Percentiles rank a stretch among this genome's conserved stretches.
Evolutionary conservation across 1,140 invertebrate genomes (phyloP).

Genomic region (Eueides isabella): DNA sequence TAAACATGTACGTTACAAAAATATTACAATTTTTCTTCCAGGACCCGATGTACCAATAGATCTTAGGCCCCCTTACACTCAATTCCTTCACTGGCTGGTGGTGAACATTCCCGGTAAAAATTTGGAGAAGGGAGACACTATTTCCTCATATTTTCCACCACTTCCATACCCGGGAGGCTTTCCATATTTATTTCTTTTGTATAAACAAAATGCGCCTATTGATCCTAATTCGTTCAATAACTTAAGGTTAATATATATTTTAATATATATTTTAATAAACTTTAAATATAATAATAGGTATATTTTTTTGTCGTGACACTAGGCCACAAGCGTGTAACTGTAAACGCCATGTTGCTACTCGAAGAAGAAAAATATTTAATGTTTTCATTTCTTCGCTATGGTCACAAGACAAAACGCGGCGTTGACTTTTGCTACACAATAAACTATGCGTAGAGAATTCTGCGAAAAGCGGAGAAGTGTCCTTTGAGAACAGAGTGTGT

Average conservation of each 20-base stretch:
- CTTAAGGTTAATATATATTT: conserved; percentile 9
- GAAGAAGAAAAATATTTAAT: too few relatives aligned
- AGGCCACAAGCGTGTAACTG: too few relatives aligned
- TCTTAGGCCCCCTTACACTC: not conserved
- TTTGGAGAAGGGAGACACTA: conserved; percentile 85
- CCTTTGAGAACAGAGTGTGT: too few relatives aligned
- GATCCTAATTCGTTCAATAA: not conserved
- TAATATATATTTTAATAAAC: not conserved
- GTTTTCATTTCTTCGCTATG: too few relatives aligned
- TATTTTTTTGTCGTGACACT: too few relatives aligned
- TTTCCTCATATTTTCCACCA: conserved; percentile 92
- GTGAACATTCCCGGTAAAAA: conserved; percentile 92
- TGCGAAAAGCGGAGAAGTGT: too few relatives aligned
- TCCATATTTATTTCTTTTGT: conserved; percentile 94
- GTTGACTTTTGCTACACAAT: too few relatives aligned
- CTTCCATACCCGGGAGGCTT: conserved; percentile 91
- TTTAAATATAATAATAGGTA: too few relatives aligned
- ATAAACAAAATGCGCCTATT: conserved; percentile 84
- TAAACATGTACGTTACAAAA: not conserved
- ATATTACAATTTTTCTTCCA: not conserved
- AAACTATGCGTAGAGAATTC: too few relatives aligned
- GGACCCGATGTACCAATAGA: conserved; percentile 21
- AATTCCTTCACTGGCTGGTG: conserved; percentile 90
- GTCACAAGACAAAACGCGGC: too few relatives aligned
- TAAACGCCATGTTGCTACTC: too few relatives aligned